Evolutionary conservation across 1,140 invertebrate genomes (phyloP), one percentile per base, ranked within the genome.

Genomic region (Galleria mellonella): DNA sequence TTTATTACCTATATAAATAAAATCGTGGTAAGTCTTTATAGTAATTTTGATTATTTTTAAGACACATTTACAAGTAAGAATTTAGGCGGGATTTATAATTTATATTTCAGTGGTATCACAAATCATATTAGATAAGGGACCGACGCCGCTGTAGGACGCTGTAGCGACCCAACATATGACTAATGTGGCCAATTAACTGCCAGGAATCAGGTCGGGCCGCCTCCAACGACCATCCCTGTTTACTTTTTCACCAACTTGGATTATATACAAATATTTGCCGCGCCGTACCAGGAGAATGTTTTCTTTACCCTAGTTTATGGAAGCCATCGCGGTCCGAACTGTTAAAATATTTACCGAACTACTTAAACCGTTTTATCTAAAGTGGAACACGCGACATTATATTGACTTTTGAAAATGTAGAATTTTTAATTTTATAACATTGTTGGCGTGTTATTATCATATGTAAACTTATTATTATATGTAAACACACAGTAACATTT

Each of bases 91-190:
- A 42, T 45, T 37, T 49, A 54, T 57, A 57, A 62, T 57, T 62
- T 62, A 57, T 51, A 55, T 55, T 56, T 52, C 45, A 53, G 47
- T 45, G 53, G 48, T 15, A 50, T 60, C 54, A 62, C 59, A 65
- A 70, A 70, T 70, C 62, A 70, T 44, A 17, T 42, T 38, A 62
- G 66, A 70, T 70, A 70, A 66, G 51, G 54, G 49, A 41, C 41
- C 36, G 36, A 47, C 51, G 33, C 29, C 30, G 35, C 43, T 32
- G 46, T 41, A 14, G 12, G 11, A 14, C 32, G 2, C 12, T 14
- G 8, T 14, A 14, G 12, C 32, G 32, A 14, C 32, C 32, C 32
- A 14, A 14, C 17, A 10, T 14, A 35, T 35, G 35, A 37, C 35
- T 37, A 37, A 15, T 17, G 35, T 17, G 15, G 8, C 35, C 35